Evolutionary conservation across 2,888 invertebrate species (phyloP), one percentile per base, ranked within the genome.

Genomic region (Itoplectis maculator): DNA sequence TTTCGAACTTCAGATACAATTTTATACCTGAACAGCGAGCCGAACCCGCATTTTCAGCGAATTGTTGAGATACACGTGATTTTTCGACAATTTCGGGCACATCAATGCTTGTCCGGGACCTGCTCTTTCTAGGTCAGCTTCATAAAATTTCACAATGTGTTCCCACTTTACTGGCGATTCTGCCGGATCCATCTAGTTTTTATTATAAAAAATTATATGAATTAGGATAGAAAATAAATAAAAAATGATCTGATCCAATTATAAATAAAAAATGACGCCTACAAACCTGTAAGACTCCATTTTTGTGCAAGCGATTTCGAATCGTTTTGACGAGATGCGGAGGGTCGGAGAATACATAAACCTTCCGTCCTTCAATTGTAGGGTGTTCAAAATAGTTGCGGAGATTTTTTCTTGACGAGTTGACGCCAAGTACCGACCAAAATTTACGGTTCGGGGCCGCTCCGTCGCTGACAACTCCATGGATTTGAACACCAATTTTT

Each of bases 271-370:
- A n/a, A n/a, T n/a, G n/a, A n/a, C n/a, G n/a, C 23, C 20, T 68
- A 49, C 68, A 29, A 75, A 86, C 86, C 69, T 77, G 78, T 45
- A 86, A 81, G 47, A 68, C 70, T 49, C 49, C 35, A 9, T 49
- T 84, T 20, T 79, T 76, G 8, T 69, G 65, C 6, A 86, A 37
- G 45, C 85, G 68, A 79, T 87, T 87, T 45, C 86, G 72, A 42
- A 87, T 78, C 37, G 82, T 85, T 79, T 88, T 87, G 1, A 87
- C 65, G 3, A 87, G 69, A 54, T 87, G 87, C 7, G 87, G 84
- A 4, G 83, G 78, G 61, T 87, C 86, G 4, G 85, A 84, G 56
- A 86, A 87, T 20, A 81, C 42, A 69, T 79, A 85, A 2, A 87
- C 20, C 68, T 75, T 81, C 45, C 85, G 51, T 7, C 65, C 47